Evolutionary conservation across 1,140 invertebrate genomes (phyloP), one percentile per base, ranked within the genome.

Genomic region (Condylostylus longicornis): DNA sequence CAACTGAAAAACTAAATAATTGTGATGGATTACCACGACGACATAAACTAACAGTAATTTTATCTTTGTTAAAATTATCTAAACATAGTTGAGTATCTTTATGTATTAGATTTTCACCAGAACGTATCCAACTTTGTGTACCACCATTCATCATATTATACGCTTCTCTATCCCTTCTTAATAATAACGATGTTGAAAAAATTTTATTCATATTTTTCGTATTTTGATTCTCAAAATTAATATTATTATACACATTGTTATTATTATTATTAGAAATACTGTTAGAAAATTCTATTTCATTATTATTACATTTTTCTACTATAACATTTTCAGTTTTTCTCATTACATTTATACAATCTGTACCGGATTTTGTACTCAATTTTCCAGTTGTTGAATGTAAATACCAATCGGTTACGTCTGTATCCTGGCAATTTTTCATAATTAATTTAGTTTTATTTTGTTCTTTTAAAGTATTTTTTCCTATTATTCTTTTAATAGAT

Each of bases 1-100:
- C 33, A 9, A 20, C 15, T 34, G 51, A 42, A 45, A 57, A 57
- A 41, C 54, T 48, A 45, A 57, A 57, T 5, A 54, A 44, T 43
- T 57, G 54, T 3, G 54, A 49, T 0, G 39, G 37, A 0, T 51
- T 46, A n/a, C 23, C 38, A 1, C 29, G 20, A 0, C 54, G 48
- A 30, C 54, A 57, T 8, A 18, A 14, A 41, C 43, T 49, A 29
- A 56, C 35, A 28, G 21, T 42, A 18, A 57, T 27, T 27, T 39
- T 37, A 40, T 54, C 39, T 35, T 33, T 33, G 28, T 48, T 29
- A 20, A 45, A 41, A 50, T 51, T 57, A 47, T 57, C 54, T 19
- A 57, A 37, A 40, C 54, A 57, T 10, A 57, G 37, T 29, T 46
- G 51, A 5, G 51, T 48, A 9, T 27, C 13, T n/a, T 23, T 29